Percentiles rank a stretch among this genome's conserved stretches.
Conservation (phyloP, 1,140 invertebrate species). For the Heterodera carotae region DNA sequence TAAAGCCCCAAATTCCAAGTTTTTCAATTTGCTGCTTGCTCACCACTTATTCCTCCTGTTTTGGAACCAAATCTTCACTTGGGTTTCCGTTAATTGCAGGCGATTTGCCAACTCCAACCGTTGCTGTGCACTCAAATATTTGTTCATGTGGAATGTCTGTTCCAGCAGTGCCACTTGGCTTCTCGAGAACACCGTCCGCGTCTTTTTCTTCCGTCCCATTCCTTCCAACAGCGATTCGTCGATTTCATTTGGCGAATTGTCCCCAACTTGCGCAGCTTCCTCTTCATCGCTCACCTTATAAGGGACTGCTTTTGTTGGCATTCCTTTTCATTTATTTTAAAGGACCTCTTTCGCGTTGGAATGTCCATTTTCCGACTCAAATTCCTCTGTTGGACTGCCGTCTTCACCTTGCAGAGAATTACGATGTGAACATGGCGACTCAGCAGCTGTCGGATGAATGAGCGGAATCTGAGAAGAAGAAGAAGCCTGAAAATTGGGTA, state of each 20-base stretch:
- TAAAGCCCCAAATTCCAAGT: no score
- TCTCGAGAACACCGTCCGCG: slow-evolving; percentile 26
- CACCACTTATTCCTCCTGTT: slow-evolving; percentile 84
- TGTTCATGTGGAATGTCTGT: background rate
- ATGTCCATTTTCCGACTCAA: background rate
- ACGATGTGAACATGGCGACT: background rate
- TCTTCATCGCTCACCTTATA: slow-evolving; percentile 20
- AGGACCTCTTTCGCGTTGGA: background rate
- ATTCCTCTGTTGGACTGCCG: background rate
- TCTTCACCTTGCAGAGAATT: slow-evolving; percentile 4
- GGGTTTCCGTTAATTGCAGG: slow-evolving; percentile 22
- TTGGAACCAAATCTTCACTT: slow-evolving; percentile 84
- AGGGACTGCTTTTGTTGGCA: background rate
- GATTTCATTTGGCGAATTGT: background rate
- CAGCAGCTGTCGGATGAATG: background rate
- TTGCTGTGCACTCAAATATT: slow-evolving; percentile 23
- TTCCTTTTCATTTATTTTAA: background rate
- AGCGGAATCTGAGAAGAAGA: background rate
- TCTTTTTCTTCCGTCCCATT: slow-evolving; percentile 22
- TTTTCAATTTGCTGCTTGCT: slow-evolving; percentile 79
- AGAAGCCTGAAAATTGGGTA: background rate
- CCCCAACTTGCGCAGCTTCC: background rate
- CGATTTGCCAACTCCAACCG: slow-evolving; percentile 1
- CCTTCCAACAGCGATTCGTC: background rate
- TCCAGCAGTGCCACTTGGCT: slow-evolving; percentile 18